A percentile compares a stretch with the other conserved stretches of the same genome.
phyloP scores from a whole-genome alignment of 2,113 vertebrate genomes.

The Zapus hudsonius region DNA sequence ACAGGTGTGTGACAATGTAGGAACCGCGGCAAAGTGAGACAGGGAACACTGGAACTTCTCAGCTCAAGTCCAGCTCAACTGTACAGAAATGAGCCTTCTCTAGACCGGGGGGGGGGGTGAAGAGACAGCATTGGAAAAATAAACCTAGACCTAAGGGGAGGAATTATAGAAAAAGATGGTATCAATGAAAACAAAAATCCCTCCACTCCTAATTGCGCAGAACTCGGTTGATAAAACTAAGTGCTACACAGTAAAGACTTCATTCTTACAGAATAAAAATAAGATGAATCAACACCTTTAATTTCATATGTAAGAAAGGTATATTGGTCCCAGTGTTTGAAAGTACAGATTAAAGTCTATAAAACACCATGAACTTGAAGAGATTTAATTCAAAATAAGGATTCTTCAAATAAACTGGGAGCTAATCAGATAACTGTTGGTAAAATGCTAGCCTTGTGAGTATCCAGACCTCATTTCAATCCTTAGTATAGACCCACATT shows the following conservation, averaged over 20 bases:
- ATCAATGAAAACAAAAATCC: neutral
- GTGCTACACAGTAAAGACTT: neutral
- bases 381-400: too few species aligned
- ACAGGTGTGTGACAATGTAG: neutral
- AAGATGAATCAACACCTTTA: neutral
- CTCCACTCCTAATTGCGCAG: accelerated
- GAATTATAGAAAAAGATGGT: neutral
- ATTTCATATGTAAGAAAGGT: neutral
- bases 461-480: too few species aligned
- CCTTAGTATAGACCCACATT: too few species aligned
- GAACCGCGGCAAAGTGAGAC: neutral
- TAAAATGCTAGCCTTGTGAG: too few species aligned
- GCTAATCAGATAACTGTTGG: too few species aligned
- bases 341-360: neutral
- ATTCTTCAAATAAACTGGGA: too few species aligned
- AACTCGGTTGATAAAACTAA: neutral
- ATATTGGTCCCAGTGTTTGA: neutral
- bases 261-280: neutral
- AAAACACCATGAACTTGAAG: too few species aligned
- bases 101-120: neutral
- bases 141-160: neutral
- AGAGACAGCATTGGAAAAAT: neutral
- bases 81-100: neutral
- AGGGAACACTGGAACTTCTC: too few species aligned
- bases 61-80: neutral